phyloP scores from a whole-genome alignment of 2,113 vertebrate genomes.

The Elgaria multicarinata region DNA sequence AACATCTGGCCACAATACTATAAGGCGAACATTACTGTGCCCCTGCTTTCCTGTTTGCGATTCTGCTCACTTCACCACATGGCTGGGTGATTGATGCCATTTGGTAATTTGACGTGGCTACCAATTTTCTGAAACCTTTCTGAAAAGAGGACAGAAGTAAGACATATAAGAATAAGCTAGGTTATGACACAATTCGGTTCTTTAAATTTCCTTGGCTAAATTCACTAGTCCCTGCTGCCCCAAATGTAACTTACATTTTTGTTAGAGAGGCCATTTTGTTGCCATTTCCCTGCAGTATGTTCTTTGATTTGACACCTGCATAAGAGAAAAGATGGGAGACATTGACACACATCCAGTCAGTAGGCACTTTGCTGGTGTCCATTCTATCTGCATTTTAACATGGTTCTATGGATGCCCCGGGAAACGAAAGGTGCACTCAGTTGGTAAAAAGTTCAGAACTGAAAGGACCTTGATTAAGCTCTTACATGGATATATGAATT shows the following conservation, averaged over 20 bases:
- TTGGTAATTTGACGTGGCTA: neutral
- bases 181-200: conserved; percentile 2
- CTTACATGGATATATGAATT: neutral
- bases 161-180: neutral
- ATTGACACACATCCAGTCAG: neutral
- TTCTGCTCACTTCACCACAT: neutral
- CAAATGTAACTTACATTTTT: conserved; percentile 76
- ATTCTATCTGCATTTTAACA: neutral
- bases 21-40: neutral
- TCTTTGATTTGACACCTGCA: conserved; percentile 83
- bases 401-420: neutral
- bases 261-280: conserved; percentile 71
- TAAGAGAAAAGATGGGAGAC: neutral
- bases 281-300: conserved; percentile 75
- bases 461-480: neutral
- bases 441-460: neutral
- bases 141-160: neutral
- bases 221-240: neutral
- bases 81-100: neutral
- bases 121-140: neutral
- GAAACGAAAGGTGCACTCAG: neutral
- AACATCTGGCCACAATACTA: neutral
- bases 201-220: conserved; percentile 26
- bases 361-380: neutral
- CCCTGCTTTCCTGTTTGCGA: neutral